Evolutionary conservation across 2,888 invertebrate species (phyloP).

Genomic region (Caenorhabditis wallacei): DNA sequence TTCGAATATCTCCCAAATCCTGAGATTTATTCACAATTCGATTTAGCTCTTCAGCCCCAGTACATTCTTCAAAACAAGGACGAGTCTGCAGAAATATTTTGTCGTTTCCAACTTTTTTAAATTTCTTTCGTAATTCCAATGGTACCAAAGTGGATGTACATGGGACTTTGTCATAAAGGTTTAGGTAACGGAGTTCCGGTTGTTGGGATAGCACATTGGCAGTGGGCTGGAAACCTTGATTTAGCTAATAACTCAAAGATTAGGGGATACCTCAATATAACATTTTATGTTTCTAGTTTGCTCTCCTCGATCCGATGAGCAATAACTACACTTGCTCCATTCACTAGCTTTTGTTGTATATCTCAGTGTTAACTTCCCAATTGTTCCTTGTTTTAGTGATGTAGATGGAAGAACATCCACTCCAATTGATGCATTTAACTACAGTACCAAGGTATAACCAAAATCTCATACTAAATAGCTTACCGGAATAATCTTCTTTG

Average conservation of each 20-base stretch:
- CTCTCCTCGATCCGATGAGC: slow-evolving; percentile 65
- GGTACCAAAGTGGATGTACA: slow-evolving; percentile 67
- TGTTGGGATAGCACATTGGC: slow-evolving; percentile 3
- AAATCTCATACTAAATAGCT: neutral
- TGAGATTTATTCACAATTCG: slow-evolving; percentile 57
- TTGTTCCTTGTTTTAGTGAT: slow-evolving; percentile 22
- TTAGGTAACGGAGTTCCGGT: slow-evolving; percentile 18
- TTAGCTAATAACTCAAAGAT: neutral
- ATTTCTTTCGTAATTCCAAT: slow-evolving; percentile 49
- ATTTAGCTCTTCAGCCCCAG: slow-evolving; percentile 41
- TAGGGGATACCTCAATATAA: slow-evolving; percentile 23
- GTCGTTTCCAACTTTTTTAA: slow-evolving; percentile 37
- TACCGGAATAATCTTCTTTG: slow-evolving; percentile 41
- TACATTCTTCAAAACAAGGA: slow-evolving; percentile 54
- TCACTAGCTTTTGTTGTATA: slow-evolving; percentile 24
- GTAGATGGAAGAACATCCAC: slow-evolving; percentile 13
- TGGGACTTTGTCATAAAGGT: slow-evolving; percentile 45
- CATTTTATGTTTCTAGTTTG: slow-evolving; percentile 59
- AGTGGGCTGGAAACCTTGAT: slow-evolving; percentile 26
- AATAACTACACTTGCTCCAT: slow-evolving; percentile 68
- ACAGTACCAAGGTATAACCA: neutral
- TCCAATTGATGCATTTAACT: slow-evolving; percentile 20
- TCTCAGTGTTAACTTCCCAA: slow-evolving; percentile 23
- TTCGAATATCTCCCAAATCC: slow-evolving; percentile 63
- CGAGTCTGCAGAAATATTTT: slow-evolving; percentile 39